These are phyloP conservation scores for Incurvaria masculella DNA, from an alignment of 2,888 invertebrate species.

Conservation along the genomic window DNA sequence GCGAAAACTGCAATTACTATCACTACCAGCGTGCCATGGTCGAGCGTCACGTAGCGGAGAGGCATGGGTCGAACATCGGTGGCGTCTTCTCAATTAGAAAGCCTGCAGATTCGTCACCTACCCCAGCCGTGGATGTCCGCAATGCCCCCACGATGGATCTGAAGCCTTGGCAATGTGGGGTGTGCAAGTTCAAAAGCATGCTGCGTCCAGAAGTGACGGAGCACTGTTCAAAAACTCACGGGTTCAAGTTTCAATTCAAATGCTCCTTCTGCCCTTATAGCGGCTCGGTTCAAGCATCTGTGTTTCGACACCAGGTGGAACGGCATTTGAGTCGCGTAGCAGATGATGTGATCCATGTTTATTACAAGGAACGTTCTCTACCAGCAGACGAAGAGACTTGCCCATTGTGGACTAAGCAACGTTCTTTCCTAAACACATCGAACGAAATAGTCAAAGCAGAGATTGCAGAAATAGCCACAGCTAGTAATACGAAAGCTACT, in stretches of 20 bases:
- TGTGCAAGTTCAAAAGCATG: conserved; percentile 61
- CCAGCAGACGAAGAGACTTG: conserved; percentile 31
- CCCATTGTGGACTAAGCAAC: conserved; percentile 35
- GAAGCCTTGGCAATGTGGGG: conserved; percentile 68
- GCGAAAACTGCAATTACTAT: conserved; percentile 64
- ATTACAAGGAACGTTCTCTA: conserved; percentile 45
- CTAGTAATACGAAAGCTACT: conserved; percentile 20
- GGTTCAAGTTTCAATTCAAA: conserved; percentile 65
- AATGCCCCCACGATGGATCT: conserved; percentile 44
- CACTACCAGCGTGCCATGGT: conserved; percentile 61
- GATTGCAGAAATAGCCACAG: conserved; percentile 21
- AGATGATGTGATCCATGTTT: conserved; percentile 45
- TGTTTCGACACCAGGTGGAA: conserved; percentile 58
- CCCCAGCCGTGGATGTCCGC: conserved; percentile 15
- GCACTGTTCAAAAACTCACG: conserved; percentile 60
- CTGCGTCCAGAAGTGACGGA: conserved; percentile 57
- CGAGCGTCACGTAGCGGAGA: conserved; percentile 64
- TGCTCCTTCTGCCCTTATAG: conserved; percentile 65
- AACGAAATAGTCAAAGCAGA: conserved; percentile 19
- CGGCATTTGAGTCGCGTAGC: conserved; percentile 48
- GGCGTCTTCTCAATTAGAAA: conserved; percentile 12
- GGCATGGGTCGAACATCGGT: conserved; percentile 46
- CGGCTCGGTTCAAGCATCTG: conserved; percentile 49
- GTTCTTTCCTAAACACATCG: conserved; percentile 18
- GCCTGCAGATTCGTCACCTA: conserved; percentile 16